Conservation (phyloP, 2,113 vertebrate genomes). For the Periophthalmodon schlosseri region DNA sequence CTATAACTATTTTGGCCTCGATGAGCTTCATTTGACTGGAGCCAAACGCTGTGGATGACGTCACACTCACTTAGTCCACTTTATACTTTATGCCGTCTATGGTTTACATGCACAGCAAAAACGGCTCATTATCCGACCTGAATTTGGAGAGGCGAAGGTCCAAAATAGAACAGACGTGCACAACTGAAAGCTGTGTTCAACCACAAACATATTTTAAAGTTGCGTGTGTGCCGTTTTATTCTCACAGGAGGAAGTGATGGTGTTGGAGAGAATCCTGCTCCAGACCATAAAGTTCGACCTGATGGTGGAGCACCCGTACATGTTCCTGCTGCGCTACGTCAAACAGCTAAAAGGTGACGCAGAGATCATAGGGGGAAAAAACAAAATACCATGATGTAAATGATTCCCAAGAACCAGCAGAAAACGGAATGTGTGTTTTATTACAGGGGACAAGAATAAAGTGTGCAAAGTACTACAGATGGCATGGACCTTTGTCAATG, state of each 20-base stretch:
- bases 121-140: too few species aligned
- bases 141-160: too few species aligned
- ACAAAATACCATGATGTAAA: neutral
- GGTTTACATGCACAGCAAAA: too few species aligned
- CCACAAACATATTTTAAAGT: neutral
- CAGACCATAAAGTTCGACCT: constrained; percentile 99
- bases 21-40: too few species aligned
- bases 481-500: constrained; percentile 99
- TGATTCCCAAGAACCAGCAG: neutral
- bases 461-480: constrained; percentile 98
- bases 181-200: too few species aligned
- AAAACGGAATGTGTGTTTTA: neutral
- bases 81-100: too few species aligned
- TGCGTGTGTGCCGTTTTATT: neutral
- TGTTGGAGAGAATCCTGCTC: constrained; percentile 93
- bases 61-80: too few species aligned
- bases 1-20: too few species aligned
- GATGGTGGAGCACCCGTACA: constrained; percentile 97
- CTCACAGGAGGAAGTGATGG: constrained; percentile 96
- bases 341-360: constrained; percentile 95
- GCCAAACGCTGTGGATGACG: too few species aligned
- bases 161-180: too few species aligned
- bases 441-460: constrained; percentile 95
- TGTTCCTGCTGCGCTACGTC: constrained; percentile 95
- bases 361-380: neutral